Evolutionary conservation across 2,797 vertebrate species (phyloP).

Genomic region (Sardinella longiceps): DNA sequence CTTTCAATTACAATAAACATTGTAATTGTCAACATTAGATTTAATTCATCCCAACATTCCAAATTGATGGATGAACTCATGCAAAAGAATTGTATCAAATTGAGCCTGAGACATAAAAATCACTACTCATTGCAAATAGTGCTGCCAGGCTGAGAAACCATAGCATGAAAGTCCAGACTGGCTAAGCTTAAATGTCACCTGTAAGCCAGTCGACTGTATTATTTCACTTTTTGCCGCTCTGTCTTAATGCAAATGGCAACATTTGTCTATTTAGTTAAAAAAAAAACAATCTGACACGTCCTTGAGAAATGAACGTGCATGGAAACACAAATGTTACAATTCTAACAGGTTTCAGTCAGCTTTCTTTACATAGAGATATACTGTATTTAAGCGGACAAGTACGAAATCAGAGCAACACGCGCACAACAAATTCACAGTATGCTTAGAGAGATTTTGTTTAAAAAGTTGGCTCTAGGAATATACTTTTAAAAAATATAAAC

Average conservation of each 20-base stretch:
- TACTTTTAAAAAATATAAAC: constrained; percentile 87
- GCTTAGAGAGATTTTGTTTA: constrained; percentile 73
- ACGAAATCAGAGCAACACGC: background rate
- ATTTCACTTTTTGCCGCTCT: background rate
- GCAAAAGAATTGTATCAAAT: background rate
- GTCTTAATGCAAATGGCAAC: background rate
- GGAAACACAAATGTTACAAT: background rate
- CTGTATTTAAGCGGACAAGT: background rate
- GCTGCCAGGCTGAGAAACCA: background rate
- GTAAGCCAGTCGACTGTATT: background rate
- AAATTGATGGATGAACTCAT: background rate
- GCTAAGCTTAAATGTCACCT: background rate
- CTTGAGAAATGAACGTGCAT: background rate
- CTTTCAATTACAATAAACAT: background rate
- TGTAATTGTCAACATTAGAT: background rate
- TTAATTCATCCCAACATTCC: background rate
- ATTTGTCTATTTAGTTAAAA: background rate
- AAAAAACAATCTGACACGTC: background rate
- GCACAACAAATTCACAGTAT: constrained; percentile 91
- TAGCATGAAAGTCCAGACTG: background rate
- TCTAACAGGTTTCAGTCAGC: background rate
- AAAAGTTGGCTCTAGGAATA: constrained; percentile 87
- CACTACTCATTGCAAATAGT: background rate
- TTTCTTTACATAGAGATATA: background rate
- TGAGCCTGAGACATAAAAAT: background rate